Base-by-base conservation (phyloP, 2,888 invertebrate genomes). In the Ashinkailepas kermadecensis region DNA sequence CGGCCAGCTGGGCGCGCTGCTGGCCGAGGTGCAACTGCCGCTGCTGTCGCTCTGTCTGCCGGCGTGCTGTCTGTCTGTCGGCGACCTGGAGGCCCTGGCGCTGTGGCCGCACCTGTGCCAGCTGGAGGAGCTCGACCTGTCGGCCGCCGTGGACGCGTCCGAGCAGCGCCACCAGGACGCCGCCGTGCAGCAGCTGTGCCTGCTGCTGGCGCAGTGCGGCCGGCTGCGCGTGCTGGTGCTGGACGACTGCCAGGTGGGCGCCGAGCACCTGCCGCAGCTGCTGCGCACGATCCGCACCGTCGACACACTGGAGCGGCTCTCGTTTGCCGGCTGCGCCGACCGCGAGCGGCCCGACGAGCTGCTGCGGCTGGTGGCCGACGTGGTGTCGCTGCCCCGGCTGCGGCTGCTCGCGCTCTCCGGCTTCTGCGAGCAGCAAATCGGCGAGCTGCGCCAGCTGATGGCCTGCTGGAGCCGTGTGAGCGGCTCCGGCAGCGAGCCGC, bases 91-190 rank as follows among this genome's bases (percentile, higher is more conserved):
- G 74, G 54, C 39, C 18, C 54, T 74, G 54, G 13, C 74, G 74
- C 74, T 74, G 54, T 74, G 74, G 74, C 74, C 74, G 9, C 74
- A 74, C 54, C 74, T 74, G 39, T 7, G 12, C 9, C 74, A 74
- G 54, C 74, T 74, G 74, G 74, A 74, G 74, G 74, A 54, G 18
- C 74, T 74, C 39, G 74, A 74, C 74, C 54, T 74, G 39, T 74
- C 74, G 15, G 74, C 21, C 39, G 18, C 54, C 54, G 54, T 74
- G 54, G 74, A 74, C 54, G 54, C 74, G 7, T 6, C 18, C 39
- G 54, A 25, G 18, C 18, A 13, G 54, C 12, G 6, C 54, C 10
- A 3, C 13, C 74, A 74, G 74, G 74, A 74, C 18, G 54, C 74
- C 21, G 39, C 74, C 54, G 74, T 74, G 18, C 74, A 74, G 74